Evolutionary conservation across 2,888 invertebrate genomes (phyloP), one percentile per base, ranked within the genome.

Genomic region (Thumatha senex): DNA sequence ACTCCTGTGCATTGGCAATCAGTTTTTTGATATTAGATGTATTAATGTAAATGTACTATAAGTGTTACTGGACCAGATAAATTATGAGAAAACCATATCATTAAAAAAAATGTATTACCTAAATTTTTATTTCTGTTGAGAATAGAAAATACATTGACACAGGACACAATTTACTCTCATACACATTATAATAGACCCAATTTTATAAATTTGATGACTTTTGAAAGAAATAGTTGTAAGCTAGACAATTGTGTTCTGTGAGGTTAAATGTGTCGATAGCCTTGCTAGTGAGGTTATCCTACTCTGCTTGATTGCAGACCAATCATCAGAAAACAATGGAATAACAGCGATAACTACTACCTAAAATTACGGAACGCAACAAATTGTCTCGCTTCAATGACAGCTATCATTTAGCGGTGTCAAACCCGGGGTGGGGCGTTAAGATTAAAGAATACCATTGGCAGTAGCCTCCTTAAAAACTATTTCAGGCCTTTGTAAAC

Each of bases 381-480:
- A 80, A 81, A 80, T 78, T 78, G 82, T 81, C 76, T 80, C 77
- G 79, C 78, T 81, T 73, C 75, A 82, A 79, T 80, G 83, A 84
- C 81, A 83, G 79, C 73, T 79, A 80, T 79, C 80, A 81, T 79
- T 84, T 81, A 83, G 78, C 72, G 70, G 74, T 78, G 74, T 74
- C 72, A 72, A 74, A 67, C 72, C 78, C 77, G 84, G 89, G 89
- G 89, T 89, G 90, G 90, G 89, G 90, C 89, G 88, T 78, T 59
- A 58, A 79, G 74, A 79, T 69, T 70, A 63, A 53, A 75, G 73
- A 78, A 72, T 71, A 56, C 71, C 71, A 52, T 62, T 60, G 67
- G 69, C 65, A 70, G 57, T 60, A 51, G 47, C 53, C 62, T 56
- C 54, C 58, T 46, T 44, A 39, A 61, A 63, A 50, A 46, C 48